Conservation (phyloP, 1,140 invertebrate species). For the Stegodyphus dumicola region DNA sequence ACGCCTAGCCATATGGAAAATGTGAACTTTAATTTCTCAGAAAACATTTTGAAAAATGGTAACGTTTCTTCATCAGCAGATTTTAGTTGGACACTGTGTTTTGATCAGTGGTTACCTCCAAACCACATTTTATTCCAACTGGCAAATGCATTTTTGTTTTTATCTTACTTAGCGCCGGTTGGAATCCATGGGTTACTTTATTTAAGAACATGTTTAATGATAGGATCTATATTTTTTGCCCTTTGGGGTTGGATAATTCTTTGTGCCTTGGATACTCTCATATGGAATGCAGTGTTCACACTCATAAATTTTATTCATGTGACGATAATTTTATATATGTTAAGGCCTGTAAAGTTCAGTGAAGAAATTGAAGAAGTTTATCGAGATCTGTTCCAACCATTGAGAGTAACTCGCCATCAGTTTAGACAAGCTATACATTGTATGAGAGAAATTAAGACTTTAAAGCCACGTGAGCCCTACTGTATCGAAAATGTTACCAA, state of each 20-base stretch:
- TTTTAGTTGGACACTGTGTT: constrained; percentile 31
- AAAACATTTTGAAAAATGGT: background rate
- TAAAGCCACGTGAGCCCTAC: constrained; percentile 87
- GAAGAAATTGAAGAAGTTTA: constrained; percentile 89
- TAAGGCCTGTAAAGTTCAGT: constrained; percentile 85
- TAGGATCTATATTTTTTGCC: constrained; percentile 81
- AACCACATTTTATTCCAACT: constrained; percentile 72
- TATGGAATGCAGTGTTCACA: constrained; percentile 87
- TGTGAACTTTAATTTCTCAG: constrained; percentile 10
- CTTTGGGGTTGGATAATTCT: constrained; percentile 86
- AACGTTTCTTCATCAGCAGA: background rate
- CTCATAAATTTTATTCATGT: constrained; percentile 86
- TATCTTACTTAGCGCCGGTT: constrained; percentile 83
- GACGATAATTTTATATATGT: constrained; percentile 81
- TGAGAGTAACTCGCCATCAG: constrained; percentile 82
- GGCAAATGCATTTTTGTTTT: constrained; percentile 83
- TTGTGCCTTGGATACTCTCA: constrained; percentile 84
- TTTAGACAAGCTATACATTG: constrained; percentile 84
- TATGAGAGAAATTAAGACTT: constrained; percentile 81
- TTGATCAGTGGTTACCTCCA: constrained; percentile 33
- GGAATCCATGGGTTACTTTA: constrained; percentile 83
- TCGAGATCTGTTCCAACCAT: constrained; percentile 82
- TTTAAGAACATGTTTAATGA: constrained; percentile 79
- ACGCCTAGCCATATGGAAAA: constrained; percentile 23
- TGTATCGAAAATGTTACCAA: constrained; percentile 89